These are phyloP conservation scores for Dendroctonus ponderosae DNA, from an alignment of 1,140 invertebrate species.

Conservation along the genomic window DNA sequence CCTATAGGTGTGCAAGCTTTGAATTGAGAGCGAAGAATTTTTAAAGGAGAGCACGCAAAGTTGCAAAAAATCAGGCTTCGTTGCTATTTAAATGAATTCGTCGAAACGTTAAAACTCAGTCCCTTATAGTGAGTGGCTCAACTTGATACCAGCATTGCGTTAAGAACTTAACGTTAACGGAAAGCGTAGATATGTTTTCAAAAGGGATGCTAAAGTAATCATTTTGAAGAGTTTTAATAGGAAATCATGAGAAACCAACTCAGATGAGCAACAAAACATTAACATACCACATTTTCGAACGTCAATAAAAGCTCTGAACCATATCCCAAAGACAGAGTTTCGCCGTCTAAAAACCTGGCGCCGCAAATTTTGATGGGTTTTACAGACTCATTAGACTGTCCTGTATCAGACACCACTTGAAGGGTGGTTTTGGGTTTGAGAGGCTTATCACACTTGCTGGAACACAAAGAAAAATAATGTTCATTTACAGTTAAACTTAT, in stretches of 20 bases:
- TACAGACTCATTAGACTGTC: slow-evolving; percentile 52
- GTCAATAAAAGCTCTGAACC: slow-evolving; percentile 55
- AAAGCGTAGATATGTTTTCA: too few relatives aligned
- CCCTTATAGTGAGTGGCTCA: too few relatives aligned
- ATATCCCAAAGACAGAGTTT: slow-evolving; percentile 58
- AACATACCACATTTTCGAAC: slow-evolving; percentile 65
- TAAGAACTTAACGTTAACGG: slow-evolving; percentile 5
- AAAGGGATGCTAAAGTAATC: too few relatives aligned
- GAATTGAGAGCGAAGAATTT: too few relatives aligned
- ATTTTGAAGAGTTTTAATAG: background rate
- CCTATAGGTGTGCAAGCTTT: too few relatives aligned
- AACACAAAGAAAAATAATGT: slow-evolving; percentile 8
- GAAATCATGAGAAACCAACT: background rate
- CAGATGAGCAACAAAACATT: slow-evolving; percentile 26
- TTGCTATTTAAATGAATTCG: too few relatives aligned
- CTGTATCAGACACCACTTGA: slow-evolving; percentile 62
- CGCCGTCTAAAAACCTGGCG: slow-evolving; percentile 50
- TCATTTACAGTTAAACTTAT: background rate
- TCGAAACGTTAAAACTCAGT: too few relatives aligned
- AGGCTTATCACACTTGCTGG: slow-evolving; percentile 63
- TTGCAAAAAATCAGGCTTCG: too few relatives aligned
- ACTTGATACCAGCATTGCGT: background rate
- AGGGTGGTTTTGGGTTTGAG: slow-evolving; percentile 70
- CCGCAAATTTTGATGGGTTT: slow-evolving; percentile 59
- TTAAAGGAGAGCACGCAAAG: too few relatives aligned